Evolutionary conservation across 2,113 vertebrate genomes (phyloP), one percentile per base, ranked within the genome.

Genomic region (Triplophysa rosa): DNA sequence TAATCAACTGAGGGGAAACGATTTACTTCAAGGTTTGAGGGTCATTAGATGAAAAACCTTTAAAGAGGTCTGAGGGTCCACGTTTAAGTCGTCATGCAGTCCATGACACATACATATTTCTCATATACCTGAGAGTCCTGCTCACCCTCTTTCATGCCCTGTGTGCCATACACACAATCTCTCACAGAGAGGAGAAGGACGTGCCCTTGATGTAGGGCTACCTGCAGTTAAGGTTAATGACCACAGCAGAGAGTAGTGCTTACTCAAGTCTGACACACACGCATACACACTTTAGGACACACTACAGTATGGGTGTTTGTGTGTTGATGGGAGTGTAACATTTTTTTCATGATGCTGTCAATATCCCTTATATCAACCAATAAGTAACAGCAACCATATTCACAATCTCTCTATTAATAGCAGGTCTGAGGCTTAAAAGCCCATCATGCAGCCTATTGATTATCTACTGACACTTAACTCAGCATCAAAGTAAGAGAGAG

Each of bases 371-470:
- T 65, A 68, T 68, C 40, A 73, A 68, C 66, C 21, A 3, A 45
- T 47, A 14, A 29, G n/a, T 79, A 74, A 54, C 11, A 75, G 67
- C 21, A 56, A 19, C 49, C 40, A 49, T n/a, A 70, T 12, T 21
- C 29, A 26, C 8, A 29, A 47, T 67, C 58, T 76, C 64, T 75
- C n/a, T 9, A 65, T 79, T 83, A 81, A 85, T 87, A 86, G 80
- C 81, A 24, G 37, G 21, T 45, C 9, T 47, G 14, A 62, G 83
- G 80, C 24, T 69, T 86, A 82, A 89, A 83, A 56, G 84, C 77
- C 54, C 78, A 80, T 86, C 86, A 87, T 86, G 85, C 87, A 83
- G 58, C 1, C 40, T 86, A 89, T 88, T 87, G 89, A 90, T 89
- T 84, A 52, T 4, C 49, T 6, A 82, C 84, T 73, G 84, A 81